Conservation (phyloP, 1,140 invertebrate species). For the Caenorhabditis elegans region DNA sequence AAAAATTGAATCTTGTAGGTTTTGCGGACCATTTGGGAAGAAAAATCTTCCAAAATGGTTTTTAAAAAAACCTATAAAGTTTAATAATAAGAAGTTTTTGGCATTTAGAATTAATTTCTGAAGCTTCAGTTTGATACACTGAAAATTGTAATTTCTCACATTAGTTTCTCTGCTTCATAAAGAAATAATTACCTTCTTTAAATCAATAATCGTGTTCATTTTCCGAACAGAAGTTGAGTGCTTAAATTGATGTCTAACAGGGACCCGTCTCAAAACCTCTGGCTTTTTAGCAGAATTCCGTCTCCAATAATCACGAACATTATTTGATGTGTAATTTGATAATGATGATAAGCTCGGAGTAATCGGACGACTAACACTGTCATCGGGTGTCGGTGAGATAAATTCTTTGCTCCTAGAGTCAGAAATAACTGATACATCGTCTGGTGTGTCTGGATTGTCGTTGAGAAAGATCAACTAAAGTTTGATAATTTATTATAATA, state of each 20-base stretch:
- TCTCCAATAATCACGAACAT: not conserved
- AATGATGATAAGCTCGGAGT: not conserved
- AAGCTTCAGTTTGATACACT: too few species aligned
- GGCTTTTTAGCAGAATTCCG: not conserved
- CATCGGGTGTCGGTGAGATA: conserved; percentile 1
- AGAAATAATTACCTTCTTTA: too few species aligned
- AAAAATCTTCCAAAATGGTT: too few species aligned
- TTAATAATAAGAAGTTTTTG: too few species aligned
- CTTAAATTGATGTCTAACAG: not conserved
- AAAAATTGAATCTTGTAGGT: too few species aligned
- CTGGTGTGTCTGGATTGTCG: not conserved
- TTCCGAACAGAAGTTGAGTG: not conserved
- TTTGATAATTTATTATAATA: too few species aligned
- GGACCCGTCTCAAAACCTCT: too few species aligned
- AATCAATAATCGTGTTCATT: not conserved
- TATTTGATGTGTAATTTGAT: not conserved
- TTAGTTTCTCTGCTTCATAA: too few species aligned
- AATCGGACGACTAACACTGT: conserved; percentile 31
- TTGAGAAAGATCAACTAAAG: not conserved
- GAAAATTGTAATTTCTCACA: too few species aligned
- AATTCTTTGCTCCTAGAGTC: not conserved
- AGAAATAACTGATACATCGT: not conserved
- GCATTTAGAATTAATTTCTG: too few species aligned
- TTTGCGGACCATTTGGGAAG: too few species aligned
- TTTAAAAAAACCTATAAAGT: too few species aligned